Conservation (phyloP, 2,797 vertebrate species). For the Myiotriccus ornatus region DNA sequence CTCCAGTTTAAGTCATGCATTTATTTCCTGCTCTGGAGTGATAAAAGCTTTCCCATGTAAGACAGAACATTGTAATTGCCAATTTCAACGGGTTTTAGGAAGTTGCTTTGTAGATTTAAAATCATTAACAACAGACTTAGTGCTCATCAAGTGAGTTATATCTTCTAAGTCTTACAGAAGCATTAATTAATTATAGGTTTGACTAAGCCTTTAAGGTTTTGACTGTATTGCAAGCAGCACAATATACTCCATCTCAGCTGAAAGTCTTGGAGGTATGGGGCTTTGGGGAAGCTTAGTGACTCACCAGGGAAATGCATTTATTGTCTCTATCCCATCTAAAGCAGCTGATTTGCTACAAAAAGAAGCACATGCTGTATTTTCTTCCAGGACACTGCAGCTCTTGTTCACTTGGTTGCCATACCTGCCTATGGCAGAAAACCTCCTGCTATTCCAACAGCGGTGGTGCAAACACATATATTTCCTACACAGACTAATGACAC, state of each 20-base stretch:
- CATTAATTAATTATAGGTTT: slow-evolving; percentile 32
- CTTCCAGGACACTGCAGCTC: slow-evolving; percentile 6
- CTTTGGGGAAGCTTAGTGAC: slow-evolving; percentile 3
- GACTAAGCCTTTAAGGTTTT: slow-evolving; percentile 15
- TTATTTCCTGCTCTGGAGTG: slow-evolving; percentile 17
- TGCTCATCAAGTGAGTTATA: neutral
- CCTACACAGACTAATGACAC: neutral
- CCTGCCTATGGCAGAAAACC: slow-evolving; percentile 8
- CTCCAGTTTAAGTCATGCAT: neutral
- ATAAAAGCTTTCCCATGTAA: slow-evolving; percentile 42
- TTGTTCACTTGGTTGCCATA: neutral
- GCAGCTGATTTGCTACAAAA: neutral
- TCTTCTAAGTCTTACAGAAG: slow-evolving; percentile 9
- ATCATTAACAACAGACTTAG: slow-evolving; percentile 18
- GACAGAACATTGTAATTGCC: slow-evolving; percentile 21
- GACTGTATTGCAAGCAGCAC: neutral
- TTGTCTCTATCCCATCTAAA: neutral
- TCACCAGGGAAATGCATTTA: neutral
- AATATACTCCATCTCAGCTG: neutral
- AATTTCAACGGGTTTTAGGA: slow-evolving; percentile 46
- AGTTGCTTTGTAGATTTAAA: neutral
- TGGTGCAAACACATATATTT: neutral
- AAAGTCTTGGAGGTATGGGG: neutral
- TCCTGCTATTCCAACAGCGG: neutral
- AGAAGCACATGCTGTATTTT: neutral